Evolutionary conservation across 2,888 invertebrate genomes (phyloP), one percentile per base, ranked within the genome.

Genomic region (Folsomia candida): DNA sequence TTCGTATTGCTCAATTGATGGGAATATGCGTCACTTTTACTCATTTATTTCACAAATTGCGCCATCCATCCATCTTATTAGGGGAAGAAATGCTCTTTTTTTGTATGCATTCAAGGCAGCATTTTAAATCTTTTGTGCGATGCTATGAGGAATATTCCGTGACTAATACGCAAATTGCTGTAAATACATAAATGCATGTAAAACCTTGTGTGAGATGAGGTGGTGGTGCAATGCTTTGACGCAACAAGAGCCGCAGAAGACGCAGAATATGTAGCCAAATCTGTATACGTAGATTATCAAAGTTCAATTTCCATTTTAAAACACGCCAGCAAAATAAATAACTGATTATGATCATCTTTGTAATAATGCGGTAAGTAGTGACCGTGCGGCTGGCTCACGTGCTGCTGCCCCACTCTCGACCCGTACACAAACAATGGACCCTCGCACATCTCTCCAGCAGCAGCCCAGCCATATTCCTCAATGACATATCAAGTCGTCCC

Each of bases 151-250:
- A 37, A 51, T 37, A 64, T 47, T 51, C 47, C 51, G 51, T 64
- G 63, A 64, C 63, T 64, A 64, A 64, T 64, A 54, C 11, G 6
- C 54, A 54, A 54, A 54, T 54, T 54, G 54, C 6, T 37, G 37
- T 37, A 37, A 37, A 37, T n/a, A 37, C 14, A 37, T 37, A 37
- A 37, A 37, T 54, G n/a, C n/a, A 54, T 54, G 18, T 54, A 54
- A 54, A 20, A 54, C 18, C 22, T 18, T 54, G 54, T n/a, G n/a
- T 54, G 54, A 14, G 4, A 14, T 14, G 54, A 18, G n/a, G 22
- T 54, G 54, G 6, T 22, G 22, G 4, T 6, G 22, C 6, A 20
- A 20, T 54, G 9, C 47, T 22, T 54, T 22, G 54, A 20, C 20
- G 54, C 18, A 54, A 18, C n/a, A 11, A 11, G 18, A 47, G 18